Percentiles rank a stretch among this genome's conserved stretches.
phyloP scores from a whole-genome alignment of 2,113 vertebrate species.

The Hippocampus barbouri region DNA sequence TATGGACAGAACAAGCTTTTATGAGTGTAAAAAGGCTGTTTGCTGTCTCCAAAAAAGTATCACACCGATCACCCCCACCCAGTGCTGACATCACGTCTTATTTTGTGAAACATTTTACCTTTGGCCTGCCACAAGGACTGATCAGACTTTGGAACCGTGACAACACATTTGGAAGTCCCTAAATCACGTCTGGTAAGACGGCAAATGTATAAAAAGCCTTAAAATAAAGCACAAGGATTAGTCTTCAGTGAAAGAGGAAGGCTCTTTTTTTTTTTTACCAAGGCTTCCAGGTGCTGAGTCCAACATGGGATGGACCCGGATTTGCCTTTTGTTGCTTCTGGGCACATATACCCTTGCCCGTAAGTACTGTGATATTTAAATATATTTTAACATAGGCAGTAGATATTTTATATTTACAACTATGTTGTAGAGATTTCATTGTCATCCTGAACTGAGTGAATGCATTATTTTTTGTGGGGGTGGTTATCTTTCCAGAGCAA shows the following conservation, averaged over 20 bases:
- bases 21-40: background rate
- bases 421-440: background rate
- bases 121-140: slow-evolving; percentile 73
- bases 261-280: slow-evolving; percentile 37
- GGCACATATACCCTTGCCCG: slow-evolving; percentile 58
- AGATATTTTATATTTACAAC: background rate
- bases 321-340: slow-evolving; percentile 65
- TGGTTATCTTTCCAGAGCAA: slow-evolving; percentile 70
- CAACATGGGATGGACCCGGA: slow-evolving; percentile 58
- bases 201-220: slow-evolving; percentile 64
- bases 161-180: slow-evolving; percentile 57
- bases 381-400: too few species aligned
- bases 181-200: slow-evolving; percentile 38
- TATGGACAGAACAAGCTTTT: background rate
- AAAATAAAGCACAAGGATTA: slow-evolving; percentile 19
- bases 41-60: slow-evolving; percentile 16
- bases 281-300: slow-evolving; percentile 51
- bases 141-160: slow-evolving; percentile 69
- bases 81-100: slow-evolving; percentile 62
- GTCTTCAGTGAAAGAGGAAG: slow-evolving; percentile 62
- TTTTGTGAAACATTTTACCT: slow-evolving; percentile 63
- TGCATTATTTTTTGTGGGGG: background rate
- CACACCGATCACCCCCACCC: slow-evolving; percentile 43
- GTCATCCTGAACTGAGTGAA: background rate
- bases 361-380: slow-evolving; percentile 48